phyloP scores from a whole-genome alignment of 2,113 vertebrate genomes.

The Crotalus tigris region DNA sequence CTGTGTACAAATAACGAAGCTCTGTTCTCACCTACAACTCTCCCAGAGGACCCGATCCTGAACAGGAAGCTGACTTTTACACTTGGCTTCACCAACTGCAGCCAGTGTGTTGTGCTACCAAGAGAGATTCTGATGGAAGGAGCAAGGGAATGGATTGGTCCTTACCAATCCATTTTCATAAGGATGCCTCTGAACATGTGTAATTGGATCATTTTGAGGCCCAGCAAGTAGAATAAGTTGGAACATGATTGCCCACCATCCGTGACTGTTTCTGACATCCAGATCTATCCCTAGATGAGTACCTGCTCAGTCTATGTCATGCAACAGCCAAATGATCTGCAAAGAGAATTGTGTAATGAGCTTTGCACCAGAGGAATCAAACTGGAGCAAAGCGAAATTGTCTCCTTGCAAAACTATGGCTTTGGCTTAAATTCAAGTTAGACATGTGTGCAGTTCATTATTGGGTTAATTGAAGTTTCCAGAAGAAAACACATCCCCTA shows the following conservation, averaged over 20 bases:
- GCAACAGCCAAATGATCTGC: background rate
- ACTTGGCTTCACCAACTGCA: background rate
- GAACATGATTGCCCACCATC: background rate
- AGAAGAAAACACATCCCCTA: constrained; percentile 33
- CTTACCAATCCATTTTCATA: background rate
- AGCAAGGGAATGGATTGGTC: background rate
- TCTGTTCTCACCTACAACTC: background rate
- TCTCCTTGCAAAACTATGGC: background rate
- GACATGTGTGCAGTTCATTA: constrained; percentile 2
- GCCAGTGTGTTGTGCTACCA: background rate
- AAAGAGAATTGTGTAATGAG: constrained; percentile 8
- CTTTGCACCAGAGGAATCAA: constrained; percentile 10
- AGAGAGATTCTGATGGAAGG: background rate
- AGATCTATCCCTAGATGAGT: background rate
- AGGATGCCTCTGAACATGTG: background rate
- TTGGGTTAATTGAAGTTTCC: constrained; percentile 34
- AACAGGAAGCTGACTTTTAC: background rate
- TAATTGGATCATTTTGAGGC: background rate
- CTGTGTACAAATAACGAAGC: background rate
- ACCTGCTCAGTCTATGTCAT: background rate
- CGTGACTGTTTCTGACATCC: background rate
- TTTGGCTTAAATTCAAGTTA: background rate
- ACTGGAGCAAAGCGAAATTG: constrained; percentile 10
- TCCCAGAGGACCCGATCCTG: background rate
- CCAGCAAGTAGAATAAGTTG: background rate